A percentile compares a stretch with the other conserved stretches of the same genome.
Conservation (phyloP, 2,888 invertebrate species). For the Mesorhabditis belari region DNA sequence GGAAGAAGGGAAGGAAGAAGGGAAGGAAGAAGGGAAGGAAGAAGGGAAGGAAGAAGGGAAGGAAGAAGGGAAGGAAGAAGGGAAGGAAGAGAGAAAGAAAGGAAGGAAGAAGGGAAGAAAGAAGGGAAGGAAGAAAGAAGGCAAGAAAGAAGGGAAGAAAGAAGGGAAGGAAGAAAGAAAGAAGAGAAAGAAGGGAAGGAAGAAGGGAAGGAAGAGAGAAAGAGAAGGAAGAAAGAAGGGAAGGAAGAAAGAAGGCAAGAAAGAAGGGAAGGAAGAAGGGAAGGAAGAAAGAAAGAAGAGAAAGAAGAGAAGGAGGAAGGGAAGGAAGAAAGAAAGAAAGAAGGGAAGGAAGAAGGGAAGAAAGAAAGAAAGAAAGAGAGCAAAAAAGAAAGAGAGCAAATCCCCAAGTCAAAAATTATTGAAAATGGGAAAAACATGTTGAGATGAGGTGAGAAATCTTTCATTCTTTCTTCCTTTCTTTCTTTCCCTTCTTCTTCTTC, state of each 20-base stretch:
- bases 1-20: no score
- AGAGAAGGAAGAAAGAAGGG: not conserved
- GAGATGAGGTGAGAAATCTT: no score
- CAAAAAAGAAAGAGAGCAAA: constrained; percentile 1
- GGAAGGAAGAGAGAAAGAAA: constrained; percentile 3
- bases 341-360: constrained; percentile 2
- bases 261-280: not conserved
- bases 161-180: not conserved
- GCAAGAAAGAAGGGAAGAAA: not conserved
- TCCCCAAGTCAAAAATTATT: no score
- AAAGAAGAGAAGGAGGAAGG: not conserved
- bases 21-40: constrained; percentile 4
- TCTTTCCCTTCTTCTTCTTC: no score
- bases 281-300: not conserved
- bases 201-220: constrained; percentile 1
- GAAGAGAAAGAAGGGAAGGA: not conserved
- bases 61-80: constrained; percentile 7
- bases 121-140: constrained; percentile 1
- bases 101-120: constrained; percentile 7
- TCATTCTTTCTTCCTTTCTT: no score
- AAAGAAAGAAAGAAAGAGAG: constrained; percentile 10
- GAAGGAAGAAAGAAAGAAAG: constrained; percentile 2
- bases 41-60: constrained; percentile 2
- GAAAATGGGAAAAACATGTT: no score
- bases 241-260: constrained; percentile 1